A percentile compares a stretch with the other conserved stretches of the same genome.
Conservation (phyloP, 2,113 vertebrate species). For the Vulpes vulpes region DNA sequence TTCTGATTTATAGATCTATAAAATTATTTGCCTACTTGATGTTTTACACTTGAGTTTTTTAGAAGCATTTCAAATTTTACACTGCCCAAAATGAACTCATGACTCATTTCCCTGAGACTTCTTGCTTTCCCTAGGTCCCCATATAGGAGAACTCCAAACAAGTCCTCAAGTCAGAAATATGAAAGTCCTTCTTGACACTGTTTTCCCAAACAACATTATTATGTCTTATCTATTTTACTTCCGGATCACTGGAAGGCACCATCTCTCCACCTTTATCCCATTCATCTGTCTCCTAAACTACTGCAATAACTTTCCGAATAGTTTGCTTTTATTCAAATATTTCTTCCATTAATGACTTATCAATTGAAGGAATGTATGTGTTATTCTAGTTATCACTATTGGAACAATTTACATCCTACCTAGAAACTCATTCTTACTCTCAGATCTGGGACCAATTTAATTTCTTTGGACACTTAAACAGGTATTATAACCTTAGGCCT, state of each 20-base stretch:
- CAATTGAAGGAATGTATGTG: neutral
- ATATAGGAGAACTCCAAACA: neutral
- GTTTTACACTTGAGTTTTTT: neutral
- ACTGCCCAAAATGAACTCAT: neutral
- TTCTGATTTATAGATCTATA: neutral
- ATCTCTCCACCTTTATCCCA: neutral
- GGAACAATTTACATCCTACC: neutral
- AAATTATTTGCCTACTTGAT: slow-evolving; percentile 4
- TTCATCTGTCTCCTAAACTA: neutral
- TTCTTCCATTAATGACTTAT: neutral
- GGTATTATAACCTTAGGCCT: neutral
- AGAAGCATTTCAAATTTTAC: neutral
- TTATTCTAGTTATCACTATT: neutral
- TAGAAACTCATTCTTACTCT: neutral
- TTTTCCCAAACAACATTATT: neutral
- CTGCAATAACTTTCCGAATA: neutral
- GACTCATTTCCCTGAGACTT: neutral
- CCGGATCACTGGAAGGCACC: neutral
- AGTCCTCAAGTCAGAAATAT: neutral
- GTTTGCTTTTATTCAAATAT: neutral
- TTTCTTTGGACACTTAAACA: neutral
- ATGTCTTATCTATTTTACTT: neutral
- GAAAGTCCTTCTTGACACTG: neutral
- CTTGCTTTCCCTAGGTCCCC: neutral
- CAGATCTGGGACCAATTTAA: neutral